These are phyloP conservation scores for Protomyctophum bolini DNA, from an alignment of 2,113 vertebrate genomes.

Conservation along the genomic window DNA sequence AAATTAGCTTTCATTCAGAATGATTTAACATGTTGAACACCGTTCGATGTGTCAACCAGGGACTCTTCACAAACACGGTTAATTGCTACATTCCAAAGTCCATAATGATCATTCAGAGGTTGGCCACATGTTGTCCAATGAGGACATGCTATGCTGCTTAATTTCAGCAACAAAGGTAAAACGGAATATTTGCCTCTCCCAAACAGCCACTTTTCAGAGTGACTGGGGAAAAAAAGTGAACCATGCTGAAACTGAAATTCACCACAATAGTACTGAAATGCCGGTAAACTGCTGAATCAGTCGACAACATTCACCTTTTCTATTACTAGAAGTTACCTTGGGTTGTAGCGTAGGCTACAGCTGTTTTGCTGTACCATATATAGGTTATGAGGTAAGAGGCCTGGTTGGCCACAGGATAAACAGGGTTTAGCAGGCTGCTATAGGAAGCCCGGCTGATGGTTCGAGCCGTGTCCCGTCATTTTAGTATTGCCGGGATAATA, in stretches of 20 bases:
- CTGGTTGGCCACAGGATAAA: constrained; percentile 59
- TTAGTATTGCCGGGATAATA: constrained; percentile 67
- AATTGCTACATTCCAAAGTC: constrained; percentile 63
- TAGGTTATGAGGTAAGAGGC: constrained; percentile 58
- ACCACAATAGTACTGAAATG: neutral
- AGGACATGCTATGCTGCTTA: constrained; percentile 45
- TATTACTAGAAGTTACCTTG: constrained; percentile 9
- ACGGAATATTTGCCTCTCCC: neutral
- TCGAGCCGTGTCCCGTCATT: constrained; percentile 48
- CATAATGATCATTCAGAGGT: constrained; percentile 60
- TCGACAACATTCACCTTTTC: neutral
- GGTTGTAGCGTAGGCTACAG: constrained; percentile 13
- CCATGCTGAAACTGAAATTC: neutral
- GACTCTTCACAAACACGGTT: constrained; percentile 50
- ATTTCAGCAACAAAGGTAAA: constrained; percentile 49
- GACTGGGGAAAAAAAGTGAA: neutral
- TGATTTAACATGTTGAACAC: constrained; percentile 59
- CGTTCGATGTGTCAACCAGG: constrained; percentile 57
- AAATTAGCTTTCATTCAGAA: constrained; percentile 42
- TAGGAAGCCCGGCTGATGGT: constrained; percentile 52
- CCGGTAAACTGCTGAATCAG: constrained; percentile 48
- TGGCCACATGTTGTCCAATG: constrained; percentile 32
- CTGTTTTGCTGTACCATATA: constrained; percentile 58
- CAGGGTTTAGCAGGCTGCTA: constrained; percentile 51
- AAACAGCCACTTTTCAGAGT: neutral